phyloP scores from a whole-genome alignment of 2,797 vertebrate genomes.

The Bufotes viridis region DNA sequence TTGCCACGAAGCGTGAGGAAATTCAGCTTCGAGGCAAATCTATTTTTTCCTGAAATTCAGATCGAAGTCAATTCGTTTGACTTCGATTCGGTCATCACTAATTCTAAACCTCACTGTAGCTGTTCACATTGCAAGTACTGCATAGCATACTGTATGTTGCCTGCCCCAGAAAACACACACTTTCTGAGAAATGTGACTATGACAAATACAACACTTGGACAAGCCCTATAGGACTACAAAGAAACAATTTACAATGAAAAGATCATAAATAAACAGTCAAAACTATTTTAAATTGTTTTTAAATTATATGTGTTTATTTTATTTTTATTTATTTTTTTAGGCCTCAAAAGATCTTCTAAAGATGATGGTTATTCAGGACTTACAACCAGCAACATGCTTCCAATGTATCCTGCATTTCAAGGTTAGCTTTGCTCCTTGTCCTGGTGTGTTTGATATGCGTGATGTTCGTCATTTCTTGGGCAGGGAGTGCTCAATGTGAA shows the following conservation, averaged over 20 bases:
- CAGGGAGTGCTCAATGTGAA: too few relatives aligned
- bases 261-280: background rate
- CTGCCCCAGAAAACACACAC: background rate
- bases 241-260: background rate
- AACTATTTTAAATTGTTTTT: background rate
- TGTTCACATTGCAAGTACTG: too few relatives aligned
- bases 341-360: constrained; percentile 71
- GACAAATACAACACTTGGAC: background rate
- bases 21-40: too few relatives aligned
- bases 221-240: background rate
- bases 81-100: too few relatives aligned
- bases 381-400: constrained; percentile 84
- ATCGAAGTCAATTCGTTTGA: too few relatives aligned
- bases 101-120: too few relatives aligned
- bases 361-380: constrained; percentile 82
- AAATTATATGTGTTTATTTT: background rate
- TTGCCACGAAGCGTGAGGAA: too few relatives aligned
- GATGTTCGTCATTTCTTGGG: background rate
- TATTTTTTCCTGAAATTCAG: too few relatives aligned
- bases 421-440: constrained; percentile 74
- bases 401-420: constrained; percentile 90
- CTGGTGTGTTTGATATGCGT: background rate
- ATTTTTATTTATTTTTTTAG: constrained; percentile 64
- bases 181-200: background rate
- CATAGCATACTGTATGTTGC: background rate